Percentiles rank a stretch among this genome's conserved stretches.
These are phyloP conservation scores for Geopemphigus sp. DNA, from an alignment of 1,140 invertebrate genomes.

Conservation along the genomic window DNA sequence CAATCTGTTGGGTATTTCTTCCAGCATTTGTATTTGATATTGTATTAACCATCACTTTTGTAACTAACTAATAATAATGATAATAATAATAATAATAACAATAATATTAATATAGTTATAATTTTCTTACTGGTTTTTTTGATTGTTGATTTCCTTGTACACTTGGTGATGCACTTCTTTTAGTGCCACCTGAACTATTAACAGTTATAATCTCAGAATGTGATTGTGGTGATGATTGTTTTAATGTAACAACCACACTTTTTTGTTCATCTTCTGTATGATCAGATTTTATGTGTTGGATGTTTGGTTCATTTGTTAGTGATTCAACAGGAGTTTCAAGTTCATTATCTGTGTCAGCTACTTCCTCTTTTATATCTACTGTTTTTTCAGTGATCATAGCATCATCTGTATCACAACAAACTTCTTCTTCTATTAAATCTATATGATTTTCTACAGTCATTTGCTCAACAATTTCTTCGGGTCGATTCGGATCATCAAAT, in stretches of 20 bases:
- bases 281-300: neutral
- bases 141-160: neutral
- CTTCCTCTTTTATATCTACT: neutral
- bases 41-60: constrained; percentile 50
- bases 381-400: neutral
- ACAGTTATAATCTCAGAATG: constrained; percentile 19
- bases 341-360: neutral
- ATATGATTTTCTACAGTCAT: constrained; percentile 38
- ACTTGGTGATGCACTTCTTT: constrained; percentile 36
- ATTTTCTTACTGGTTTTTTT: constrained; percentile 42
- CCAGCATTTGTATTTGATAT: constrained; percentile 38
- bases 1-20: constrained; percentile 31
- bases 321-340: neutral
- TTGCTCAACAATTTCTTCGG: constrained; percentile 48
- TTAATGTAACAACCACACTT: constrained; percentile 16
- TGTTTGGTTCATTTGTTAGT: neutral
- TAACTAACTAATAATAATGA: constrained; percentile 47
- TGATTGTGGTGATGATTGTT: constrained; percentile 1
- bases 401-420: constrained; percentile 28
- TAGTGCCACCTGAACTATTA: constrained; percentile 11
- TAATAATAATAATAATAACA: neutral
- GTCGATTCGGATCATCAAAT: constrained; percentile 45
- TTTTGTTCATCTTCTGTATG: neutral
- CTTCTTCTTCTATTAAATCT: constrained; percentile 48
- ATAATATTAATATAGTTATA: neutral